These are phyloP conservation scores for Subacronicta megacephala DNA, from an alignment of 2,888 invertebrate species.

Conservation along the genomic window DNA sequence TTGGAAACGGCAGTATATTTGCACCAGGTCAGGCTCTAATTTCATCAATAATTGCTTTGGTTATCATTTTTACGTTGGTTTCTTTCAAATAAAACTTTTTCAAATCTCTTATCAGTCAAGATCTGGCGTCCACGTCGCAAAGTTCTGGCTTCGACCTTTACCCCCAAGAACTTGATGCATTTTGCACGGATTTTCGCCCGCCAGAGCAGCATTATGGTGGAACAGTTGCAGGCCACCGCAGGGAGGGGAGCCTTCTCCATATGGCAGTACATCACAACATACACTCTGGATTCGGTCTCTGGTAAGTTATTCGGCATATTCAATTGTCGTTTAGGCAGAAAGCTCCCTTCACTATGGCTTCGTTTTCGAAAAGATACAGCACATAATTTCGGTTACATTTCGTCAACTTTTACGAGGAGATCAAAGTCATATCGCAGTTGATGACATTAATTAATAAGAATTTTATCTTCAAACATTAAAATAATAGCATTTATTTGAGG, in stretches of 20 bases:
- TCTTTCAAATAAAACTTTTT: neutral
- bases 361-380: too few species aligned
- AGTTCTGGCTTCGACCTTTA: constrained; percentile 66
- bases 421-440: too few species aligned
- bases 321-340: too few species aligned
- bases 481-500: too few species aligned
- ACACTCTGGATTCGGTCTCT: constrained; percentile 70
- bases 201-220: constrained; percentile 62
- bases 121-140: constrained; percentile 70
- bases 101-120: constrained; percentile 19
- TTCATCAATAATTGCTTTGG: too few species aligned
- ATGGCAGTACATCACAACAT: constrained; percentile 67
- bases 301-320: constrained; percentile 50
- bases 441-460: too few species aligned
- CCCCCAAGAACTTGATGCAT: constrained; percentile 59
- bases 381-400: too few species aligned
- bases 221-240: constrained; percentile 52
- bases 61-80: too few species aligned
- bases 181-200: constrained; percentile 63
- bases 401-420: too few species aligned
- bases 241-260: constrained; percentile 61
- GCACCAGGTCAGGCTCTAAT: constrained; percentile 64
- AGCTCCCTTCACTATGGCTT: too few species aligned
- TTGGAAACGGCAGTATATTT: constrained; percentile 63
- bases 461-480: too few species aligned